phyloP scores from a whole-genome alignment of 2,113 vertebrate genomes.

The Bungarus multicinctus region DNA sequence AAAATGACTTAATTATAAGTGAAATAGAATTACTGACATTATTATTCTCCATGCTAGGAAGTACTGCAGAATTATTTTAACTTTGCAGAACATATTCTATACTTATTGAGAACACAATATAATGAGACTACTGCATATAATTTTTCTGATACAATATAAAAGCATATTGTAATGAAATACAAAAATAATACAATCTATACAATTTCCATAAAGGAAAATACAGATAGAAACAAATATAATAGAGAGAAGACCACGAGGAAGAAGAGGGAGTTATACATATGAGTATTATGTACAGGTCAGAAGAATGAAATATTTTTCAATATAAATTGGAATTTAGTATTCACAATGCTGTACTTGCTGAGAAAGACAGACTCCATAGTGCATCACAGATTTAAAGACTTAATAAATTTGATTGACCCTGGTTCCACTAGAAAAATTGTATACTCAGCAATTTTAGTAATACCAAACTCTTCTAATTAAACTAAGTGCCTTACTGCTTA shows the following conservation, averaged over 20 bases:
- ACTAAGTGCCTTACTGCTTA: slow-evolving; percentile 67
- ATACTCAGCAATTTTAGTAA: slow-evolving; percentile 72
- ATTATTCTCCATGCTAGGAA: not conserved
- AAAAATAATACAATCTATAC: slow-evolving; percentile 14
- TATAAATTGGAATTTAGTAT: slow-evolving; percentile 60
- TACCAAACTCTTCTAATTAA: slow-evolving; percentile 70
- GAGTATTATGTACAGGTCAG: slow-evolving; percentile 43
- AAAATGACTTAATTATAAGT: not conserved
- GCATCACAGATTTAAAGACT: slow-evolving; percentile 57
- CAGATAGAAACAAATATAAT: not conserved
- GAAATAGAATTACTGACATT: not conserved
- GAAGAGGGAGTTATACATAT: slow-evolving; percentile 19
- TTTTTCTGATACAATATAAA: not conserved
- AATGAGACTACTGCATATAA: not conserved
- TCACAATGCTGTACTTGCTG: slow-evolving; percentile 52
- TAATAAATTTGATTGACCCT: slow-evolving; percentile 73
- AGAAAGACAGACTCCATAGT: slow-evolving; percentile 35
- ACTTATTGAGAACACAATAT: not conserved
- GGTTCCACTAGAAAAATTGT: slow-evolving; percentile 50
- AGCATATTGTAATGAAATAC: not conserved
- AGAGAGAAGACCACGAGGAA: not conserved
- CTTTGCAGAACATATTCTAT: not conserved
- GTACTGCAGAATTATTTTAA: not conserved
- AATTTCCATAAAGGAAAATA: not conserved
- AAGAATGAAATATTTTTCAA: slow-evolving; percentile 52